Conservation (phyloP, 2,888 invertebrate species). For the Nebria brevicollis region DNA sequence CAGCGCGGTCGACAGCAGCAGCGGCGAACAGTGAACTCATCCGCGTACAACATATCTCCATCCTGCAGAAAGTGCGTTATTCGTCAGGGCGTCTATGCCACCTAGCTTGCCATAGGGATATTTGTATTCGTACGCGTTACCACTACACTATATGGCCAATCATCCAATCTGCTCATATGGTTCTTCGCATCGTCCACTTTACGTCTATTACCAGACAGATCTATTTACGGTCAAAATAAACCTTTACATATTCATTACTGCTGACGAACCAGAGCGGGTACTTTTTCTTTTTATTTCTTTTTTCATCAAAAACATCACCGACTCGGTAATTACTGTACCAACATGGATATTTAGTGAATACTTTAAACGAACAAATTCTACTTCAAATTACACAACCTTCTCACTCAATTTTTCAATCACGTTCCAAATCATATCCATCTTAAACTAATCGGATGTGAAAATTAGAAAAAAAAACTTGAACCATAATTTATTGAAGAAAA, state of each 20-base stretch:
- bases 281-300: background rate
- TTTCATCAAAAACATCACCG: background rate
- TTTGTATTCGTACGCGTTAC: background rate
- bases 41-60: background rate
- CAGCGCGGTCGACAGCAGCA: constrained; percentile 50
- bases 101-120: background rate
- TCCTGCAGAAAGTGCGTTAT: background rate
- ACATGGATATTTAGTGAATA: background rate
- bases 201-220: background rate
- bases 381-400: background rate
- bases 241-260: background rate
- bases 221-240: background rate
- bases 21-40: background rate
- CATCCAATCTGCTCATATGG: background rate
- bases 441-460: too few species aligned
- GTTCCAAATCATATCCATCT: too few species aligned
- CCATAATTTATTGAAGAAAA: too few species aligned
- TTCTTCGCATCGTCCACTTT: background rate
- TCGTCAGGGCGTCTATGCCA: background rate
- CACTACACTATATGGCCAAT: background rate
- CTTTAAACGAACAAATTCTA: background rate
- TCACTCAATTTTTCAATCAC: too few species aligned
- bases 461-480: too few species aligned
- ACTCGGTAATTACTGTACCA: background rate
- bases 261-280: background rate